Evolutionary conservation across 1,140 invertebrate genomes (phyloP).

Genomic region (Phenacoccus solenopsis): DNA sequence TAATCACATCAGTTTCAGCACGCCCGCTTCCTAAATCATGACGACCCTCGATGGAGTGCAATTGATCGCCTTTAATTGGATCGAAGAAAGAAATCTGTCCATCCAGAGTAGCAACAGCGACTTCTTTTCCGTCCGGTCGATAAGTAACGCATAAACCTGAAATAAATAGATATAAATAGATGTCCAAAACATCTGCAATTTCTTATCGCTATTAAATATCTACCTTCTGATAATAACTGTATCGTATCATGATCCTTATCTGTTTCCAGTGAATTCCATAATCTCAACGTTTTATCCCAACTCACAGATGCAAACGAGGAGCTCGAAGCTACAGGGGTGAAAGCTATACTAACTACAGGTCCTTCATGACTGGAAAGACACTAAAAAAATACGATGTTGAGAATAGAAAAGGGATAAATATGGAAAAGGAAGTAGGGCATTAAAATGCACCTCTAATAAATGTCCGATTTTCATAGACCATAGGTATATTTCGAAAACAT

Average conservation of each 20-base stretch:
- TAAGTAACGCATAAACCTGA: slow-evolving; percentile 60
- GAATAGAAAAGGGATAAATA: slow-evolving; percentile 21
- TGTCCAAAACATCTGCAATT: background rate
- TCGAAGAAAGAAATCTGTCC: slow-evolving; percentile 81
- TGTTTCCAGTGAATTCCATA: slow-evolving; percentile 83
- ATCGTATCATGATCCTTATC: slow-evolving; percentile 73
- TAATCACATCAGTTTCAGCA: slow-evolving; percentile 71
- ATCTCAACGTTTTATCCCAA: slow-evolving; percentile 84
- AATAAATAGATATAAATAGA: slow-evolving; percentile 23
- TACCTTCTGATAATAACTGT: slow-evolving; percentile 62
- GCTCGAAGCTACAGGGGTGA: slow-evolving; percentile 58
- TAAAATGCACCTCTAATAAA: slow-evolving; percentile 58
- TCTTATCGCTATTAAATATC: background rate
- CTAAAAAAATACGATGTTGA: slow-evolving; percentile 41
- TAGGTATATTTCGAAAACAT: slow-evolving; percentile 87
- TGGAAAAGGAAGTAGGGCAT: background rate
- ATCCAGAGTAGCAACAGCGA: slow-evolving; percentile 82
- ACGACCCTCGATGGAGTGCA: slow-evolving; percentile 68
- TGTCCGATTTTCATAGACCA: slow-evolving; percentile 89
- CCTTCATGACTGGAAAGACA: slow-evolving; percentile 77
- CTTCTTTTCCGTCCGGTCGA: slow-evolving; percentile 75
- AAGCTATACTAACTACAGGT: slow-evolving; percentile 69
- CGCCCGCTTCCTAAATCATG: slow-evolving; percentile 75
- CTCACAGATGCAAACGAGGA: slow-evolving; percentile 71
- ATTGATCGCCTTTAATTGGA: slow-evolving; percentile 52